Conservation (phyloP, 64 coral and sea anemone species). For the Pocillopora verrucosa region DNA sequence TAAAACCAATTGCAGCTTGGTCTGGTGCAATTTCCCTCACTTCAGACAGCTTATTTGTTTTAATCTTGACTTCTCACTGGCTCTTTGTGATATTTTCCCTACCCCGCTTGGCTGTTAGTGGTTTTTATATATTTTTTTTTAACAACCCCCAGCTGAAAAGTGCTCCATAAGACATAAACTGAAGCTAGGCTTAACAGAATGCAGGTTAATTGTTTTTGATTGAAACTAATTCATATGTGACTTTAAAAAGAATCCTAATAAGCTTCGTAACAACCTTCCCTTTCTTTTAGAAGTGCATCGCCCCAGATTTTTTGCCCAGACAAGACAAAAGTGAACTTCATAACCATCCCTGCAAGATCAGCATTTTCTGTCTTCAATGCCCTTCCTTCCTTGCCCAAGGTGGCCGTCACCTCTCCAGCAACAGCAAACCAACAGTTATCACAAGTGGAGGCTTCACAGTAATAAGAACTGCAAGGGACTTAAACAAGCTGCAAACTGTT, state of each 20-base stretch:
- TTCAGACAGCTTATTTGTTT: too few species aligned
- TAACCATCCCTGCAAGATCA: slow-evolving; percentile 29
- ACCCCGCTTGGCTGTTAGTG: too few species aligned
- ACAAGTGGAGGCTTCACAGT: slow-evolving; percentile 44
- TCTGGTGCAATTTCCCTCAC: too few species aligned
- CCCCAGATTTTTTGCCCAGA: slow-evolving; percentile 31
- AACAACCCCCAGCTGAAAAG: too few species aligned
- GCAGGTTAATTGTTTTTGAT: too few species aligned
- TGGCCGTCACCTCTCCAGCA: slow-evolving; percentile 45
- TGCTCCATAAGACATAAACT: too few species aligned
- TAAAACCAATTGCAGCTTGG: too few species aligned
- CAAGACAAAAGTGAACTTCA: slow-evolving; percentile 63
- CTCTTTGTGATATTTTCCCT: too few species aligned
- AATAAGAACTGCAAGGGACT: background rate
- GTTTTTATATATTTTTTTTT: too few species aligned
- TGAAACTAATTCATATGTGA: too few species aligned
- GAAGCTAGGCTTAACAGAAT: too few species aligned
- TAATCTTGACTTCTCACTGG: too few species aligned
- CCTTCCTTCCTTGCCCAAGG: slow-evolving; percentile 38
- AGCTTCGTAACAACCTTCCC: background rate
- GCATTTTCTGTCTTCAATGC: slow-evolving; percentile 56
- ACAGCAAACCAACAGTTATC: slow-evolving; percentile 4
- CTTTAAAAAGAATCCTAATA: background rate
- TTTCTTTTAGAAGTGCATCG: slow-evolving; percentile 7
- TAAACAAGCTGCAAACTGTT: background rate